phyloP scores from a whole-genome alignment of 2,113 vertebrate species.

The Megaceryle torquata region DNA sequence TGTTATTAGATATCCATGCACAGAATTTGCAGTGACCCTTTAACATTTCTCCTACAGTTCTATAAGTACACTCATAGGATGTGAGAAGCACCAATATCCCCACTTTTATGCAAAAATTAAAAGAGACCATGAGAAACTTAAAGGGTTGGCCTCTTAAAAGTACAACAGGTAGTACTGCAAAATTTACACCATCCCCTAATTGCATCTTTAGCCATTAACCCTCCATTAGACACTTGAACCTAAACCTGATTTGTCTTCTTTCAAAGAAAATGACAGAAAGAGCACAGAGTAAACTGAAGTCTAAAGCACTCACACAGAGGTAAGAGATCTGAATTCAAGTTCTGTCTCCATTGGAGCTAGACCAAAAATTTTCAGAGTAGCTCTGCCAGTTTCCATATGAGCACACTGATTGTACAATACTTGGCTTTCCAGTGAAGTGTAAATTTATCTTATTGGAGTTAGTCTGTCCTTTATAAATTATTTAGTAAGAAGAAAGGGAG shows the following conservation, averaged over 20 bases:
- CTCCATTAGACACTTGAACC: background rate
- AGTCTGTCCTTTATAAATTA: background rate
- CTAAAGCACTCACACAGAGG: background rate
- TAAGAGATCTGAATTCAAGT: background rate
- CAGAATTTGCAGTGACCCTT: background rate
- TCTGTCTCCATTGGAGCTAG: background rate
- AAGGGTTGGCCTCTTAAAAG: background rate
- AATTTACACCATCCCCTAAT: background rate
- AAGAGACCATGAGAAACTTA: background rate
- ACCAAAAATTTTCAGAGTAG: background rate
- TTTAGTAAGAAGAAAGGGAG: background rate
- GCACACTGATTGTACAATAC: background rate
- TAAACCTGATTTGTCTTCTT: background rate
- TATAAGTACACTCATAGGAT: background rate
- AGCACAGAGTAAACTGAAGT: background rate
- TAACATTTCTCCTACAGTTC: background rate
- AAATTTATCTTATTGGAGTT: background rate
- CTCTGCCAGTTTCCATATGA: background rate
- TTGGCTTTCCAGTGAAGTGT: background rate
- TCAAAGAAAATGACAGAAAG: background rate
- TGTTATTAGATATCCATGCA: background rate
- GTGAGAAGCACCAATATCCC: background rate
- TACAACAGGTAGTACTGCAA: background rate
- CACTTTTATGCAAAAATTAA: background rate
- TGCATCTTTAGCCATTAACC: background rate